Evolutionary conservation across 1,140 invertebrate species (phyloP).

Genomic region (Zaprionus lachaisei): DNA sequence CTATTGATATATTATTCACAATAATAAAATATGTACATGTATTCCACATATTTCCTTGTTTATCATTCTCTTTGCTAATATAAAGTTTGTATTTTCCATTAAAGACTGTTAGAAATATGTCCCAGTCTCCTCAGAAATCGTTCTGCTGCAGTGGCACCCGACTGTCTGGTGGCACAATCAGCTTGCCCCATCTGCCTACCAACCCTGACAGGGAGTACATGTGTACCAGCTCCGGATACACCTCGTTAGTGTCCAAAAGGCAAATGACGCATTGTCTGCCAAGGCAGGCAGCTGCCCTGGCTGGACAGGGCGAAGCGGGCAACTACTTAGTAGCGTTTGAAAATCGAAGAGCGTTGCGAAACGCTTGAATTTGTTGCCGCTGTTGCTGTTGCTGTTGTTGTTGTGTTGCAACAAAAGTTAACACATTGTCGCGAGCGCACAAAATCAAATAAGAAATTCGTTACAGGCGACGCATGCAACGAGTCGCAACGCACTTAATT

Average conservation of each 20-base stretch:
- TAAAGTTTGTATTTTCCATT: too few relatives aligned
- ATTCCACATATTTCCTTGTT: too few relatives aligned
- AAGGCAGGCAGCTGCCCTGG: conserved; percentile 51
- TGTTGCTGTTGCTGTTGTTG: neutral
- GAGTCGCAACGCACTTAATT: conserved; percentile 64
- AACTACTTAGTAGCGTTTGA: conserved; percentile 53
- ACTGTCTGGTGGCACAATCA: neutral
- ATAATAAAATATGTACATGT: too few relatives aligned
- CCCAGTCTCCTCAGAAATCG: too few relatives aligned
- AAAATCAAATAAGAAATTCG: conserved; percentile 83
- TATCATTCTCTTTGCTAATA: too few relatives aligned
- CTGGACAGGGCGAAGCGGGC: neutral
- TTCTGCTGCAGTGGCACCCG: neutral
- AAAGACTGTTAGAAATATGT: too few relatives aligned
- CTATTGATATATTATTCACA: too few relatives aligned
- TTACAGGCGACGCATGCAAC: conserved; percentile 57
- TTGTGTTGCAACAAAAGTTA: conserved; percentile 62
- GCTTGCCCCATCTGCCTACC: neutral
- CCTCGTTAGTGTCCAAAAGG: conserved; percentile 54
- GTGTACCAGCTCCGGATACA: conserved; percentile 30
- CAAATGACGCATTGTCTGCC: conserved; percentile 46
- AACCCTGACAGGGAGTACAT: neutral
- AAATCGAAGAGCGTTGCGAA: conserved; percentile 77
- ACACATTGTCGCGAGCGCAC: conserved; percentile 68
- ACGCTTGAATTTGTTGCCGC: conserved; percentile 57